These are phyloP conservation scores for Melanotaenia nigrans DNA, from an alignment of 2,797 vertebrate genomes.

Conservation along the genomic window DNA sequence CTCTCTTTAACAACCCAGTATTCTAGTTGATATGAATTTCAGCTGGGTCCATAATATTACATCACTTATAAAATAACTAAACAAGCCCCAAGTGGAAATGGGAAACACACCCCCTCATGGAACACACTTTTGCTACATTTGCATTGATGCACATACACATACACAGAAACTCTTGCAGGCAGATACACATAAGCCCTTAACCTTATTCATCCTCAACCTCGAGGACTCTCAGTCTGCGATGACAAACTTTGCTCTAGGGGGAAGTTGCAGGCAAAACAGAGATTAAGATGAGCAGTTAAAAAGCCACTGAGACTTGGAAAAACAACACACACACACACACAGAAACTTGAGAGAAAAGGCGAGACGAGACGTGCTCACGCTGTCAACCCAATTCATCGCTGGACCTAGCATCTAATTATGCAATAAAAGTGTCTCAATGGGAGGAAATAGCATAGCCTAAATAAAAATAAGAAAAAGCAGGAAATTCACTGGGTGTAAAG, in stretches of 20 bases:
- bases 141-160: constrained; percentile 28
- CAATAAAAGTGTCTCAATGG: constrained; percentile 68
- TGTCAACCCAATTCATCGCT: constrained; percentile 76
- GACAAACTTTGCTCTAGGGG: constrained; percentile 70
- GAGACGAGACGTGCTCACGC: constrained; percentile 78
- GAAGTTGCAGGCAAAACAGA: constrained; percentile 61
- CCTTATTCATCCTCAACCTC: constrained; percentile 60
- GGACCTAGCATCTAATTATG: constrained; percentile 73
- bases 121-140: constrained; percentile 38
- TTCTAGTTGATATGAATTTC: constrained; percentile 75
- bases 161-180: constrained; percentile 42
- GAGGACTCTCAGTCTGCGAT: constrained; percentile 57
- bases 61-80: constrained; percentile 74
- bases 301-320: constrained; percentile 59
- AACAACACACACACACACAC: constrained; percentile 60
- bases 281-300: constrained; percentile 72
- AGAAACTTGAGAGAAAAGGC: constrained; percentile 64
- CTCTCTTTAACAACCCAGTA: constrained; percentile 39
- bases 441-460: constrained; percentile 56
- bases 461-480: constrained; percentile 71
- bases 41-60: constrained; percentile 68
- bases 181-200: constrained; percentile 45
- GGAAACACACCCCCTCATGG: constrained; percentile 40
- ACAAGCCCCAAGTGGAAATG: constrained; percentile 50
- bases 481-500: constrained; percentile 72